Evolutionary conservation across 2,113 vertebrate genomes (phyloP).

Genomic region (Lipophrys pholis): DNA sequence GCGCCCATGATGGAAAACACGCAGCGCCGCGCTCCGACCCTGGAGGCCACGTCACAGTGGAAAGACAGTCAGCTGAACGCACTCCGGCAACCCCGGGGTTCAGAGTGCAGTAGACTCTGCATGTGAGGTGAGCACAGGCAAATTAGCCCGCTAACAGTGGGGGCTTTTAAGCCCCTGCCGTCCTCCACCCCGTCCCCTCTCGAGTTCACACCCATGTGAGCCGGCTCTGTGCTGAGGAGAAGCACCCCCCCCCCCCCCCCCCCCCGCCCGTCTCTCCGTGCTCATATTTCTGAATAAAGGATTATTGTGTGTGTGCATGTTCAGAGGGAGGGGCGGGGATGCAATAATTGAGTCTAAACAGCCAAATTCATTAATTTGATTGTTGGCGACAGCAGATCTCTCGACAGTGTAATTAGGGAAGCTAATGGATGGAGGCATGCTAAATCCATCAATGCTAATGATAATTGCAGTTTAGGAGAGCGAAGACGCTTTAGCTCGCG

Average conservation of each 20-base stretch:
- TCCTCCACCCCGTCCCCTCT: neutral
- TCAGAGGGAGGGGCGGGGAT: constrained; percentile 21
- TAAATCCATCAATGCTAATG: constrained; percentile 85
- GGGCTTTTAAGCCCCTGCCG: constrained; percentile 24
- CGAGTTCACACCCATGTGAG: constrained; percentile 26
- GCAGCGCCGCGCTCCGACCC: constrained; percentile 18
- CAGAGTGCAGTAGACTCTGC: constrained; percentile 30
- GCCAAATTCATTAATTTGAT: constrained; percentile 83
- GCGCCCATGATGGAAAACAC: constrained; percentile 19
- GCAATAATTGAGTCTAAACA: constrained; percentile 78
- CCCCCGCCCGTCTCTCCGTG: too few relatives aligned
- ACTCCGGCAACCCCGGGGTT: constrained; percentile 23
- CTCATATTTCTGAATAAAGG: constrained; percentile 70
- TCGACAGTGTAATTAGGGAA: constrained; percentile 79
- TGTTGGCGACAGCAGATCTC: constrained; percentile 79
- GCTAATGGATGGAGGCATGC: constrained; percentile 77
- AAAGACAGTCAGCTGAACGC: constrained; percentile 63
- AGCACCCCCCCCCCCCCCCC: constrained; percentile 31
- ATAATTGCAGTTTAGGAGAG: constrained; percentile 78
- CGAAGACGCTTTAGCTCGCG: constrained; percentile 57
- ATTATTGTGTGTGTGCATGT: constrained; percentile 68
- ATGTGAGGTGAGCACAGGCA: constrained; percentile 36
- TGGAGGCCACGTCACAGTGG: constrained; percentile 29
- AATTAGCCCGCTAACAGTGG: constrained; percentile 49
- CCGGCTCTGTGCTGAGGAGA: constrained; percentile 32